Evolutionary conservation across 2,797 vertebrate species (phyloP), one percentile per base, ranked within the genome.

Genomic region (Oreochromis grahami): DNA sequence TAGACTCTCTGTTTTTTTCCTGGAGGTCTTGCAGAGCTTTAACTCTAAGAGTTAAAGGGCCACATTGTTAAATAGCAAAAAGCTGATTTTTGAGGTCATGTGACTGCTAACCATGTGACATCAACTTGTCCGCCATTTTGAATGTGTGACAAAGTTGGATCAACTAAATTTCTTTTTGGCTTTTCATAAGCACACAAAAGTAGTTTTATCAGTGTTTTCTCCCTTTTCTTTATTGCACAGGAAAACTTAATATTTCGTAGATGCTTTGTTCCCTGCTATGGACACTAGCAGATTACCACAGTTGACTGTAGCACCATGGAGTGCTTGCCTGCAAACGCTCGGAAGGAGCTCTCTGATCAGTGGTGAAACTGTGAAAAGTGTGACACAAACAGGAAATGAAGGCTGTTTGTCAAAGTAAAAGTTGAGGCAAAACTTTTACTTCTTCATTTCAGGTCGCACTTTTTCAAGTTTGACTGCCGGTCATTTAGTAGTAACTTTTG

Each of bases 301-400:
- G 36, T 41, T 24, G n/a, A 12, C n/a, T 21, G 4, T 65, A 41
- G 34, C 36, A 65, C 34, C 12, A 41, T 8, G 34, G 36, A 65
- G 19, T n/a, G 11, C 34, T 38, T 63, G 36, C 34, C 13, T 5
- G n/a, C 60, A 65, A 65, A 65, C 7, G 2, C 36, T 68, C 2
- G 0, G 12, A 0, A 41, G 3, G 11, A 14, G n/a, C 36, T 3
- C 0, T 41, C 0, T 65, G 36, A 68, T 21, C 7, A 24, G 63
- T 41, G n/a, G 38, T 38, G n/a, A 41, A 15, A 68, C 63, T 1
- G 36, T 65, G 36, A 68, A 41, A 68, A 68, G 12, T 41, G n/a
- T 41, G 36, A 68, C 1, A 1, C 36, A 0, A 68, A 68, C 36
- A 68, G 63, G n/a, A 41, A 65, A 41, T 14, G 12, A 41, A 41